Evolutionary conservation across 37 sponge, comb jelly and placozoan genomes (phyloP).

Genomic region (Dysidea cf. avara): DNA sequence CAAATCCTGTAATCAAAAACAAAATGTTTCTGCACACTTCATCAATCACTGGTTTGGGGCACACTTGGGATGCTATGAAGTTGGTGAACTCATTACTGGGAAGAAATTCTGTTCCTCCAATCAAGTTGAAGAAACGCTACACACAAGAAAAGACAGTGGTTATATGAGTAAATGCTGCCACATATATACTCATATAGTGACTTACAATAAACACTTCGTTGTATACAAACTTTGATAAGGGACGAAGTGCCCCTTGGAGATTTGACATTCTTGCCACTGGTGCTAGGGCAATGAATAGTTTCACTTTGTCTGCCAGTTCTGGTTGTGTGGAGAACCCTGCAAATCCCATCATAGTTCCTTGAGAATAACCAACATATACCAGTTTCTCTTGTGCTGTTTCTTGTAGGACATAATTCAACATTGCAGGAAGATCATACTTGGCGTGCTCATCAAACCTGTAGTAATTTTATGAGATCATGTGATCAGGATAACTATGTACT

Average conservation of each 20-base stretch:
- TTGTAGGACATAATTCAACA: constrained; percentile 78
- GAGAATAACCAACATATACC: constrained; percentile 91
- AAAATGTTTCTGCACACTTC: constrained; percentile 45
- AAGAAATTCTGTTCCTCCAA: constrained; percentile 51
- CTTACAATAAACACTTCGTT: too few species aligned
- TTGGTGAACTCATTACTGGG: constrained; percentile 33
- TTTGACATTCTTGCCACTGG: constrained; percentile 70
- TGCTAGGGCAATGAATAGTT: constrained; percentile 80
- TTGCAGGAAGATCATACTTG: constrained; percentile 77
- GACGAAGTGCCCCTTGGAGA: constrained; percentile 49
- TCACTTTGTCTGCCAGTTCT: constrained; percentile 56
- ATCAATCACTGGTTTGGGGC: constrained; percentile 8
- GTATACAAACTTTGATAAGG: constrained; percentile 8
- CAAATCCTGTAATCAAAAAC: constrained; percentile 46
- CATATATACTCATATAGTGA: too few species aligned
- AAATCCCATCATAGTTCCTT: constrained; percentile 91
- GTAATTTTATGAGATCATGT: neutral
- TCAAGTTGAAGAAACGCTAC: constrained; percentile 17
- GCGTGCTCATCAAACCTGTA: constrained; percentile 86
- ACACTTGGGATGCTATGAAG: constrained; percentile 15
- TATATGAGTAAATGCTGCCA: too few species aligned
- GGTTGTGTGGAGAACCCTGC: constrained; percentile 79
- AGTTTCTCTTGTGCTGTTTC: constrained; percentile 50
- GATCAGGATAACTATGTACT: neutral
- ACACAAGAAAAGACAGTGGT: too few species aligned